Base-by-base conservation (phyloP, 2,113 vertebrate species). In the Phycodurus eques region DNA sequence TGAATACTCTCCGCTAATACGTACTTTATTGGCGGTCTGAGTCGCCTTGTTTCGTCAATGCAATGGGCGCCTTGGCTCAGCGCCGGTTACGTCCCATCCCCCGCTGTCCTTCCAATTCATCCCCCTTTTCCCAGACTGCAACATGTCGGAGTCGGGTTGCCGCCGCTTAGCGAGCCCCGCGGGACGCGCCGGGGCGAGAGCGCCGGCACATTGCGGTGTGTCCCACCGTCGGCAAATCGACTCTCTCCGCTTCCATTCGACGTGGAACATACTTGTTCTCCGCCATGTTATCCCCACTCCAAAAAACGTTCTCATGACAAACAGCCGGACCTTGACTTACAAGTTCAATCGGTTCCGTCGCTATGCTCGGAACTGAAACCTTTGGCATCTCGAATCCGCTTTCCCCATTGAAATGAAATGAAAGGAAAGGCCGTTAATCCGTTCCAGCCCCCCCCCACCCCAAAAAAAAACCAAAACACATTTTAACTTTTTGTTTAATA, bases 61-160 rank as follows among this genome's bases (percentile, higher is more conserved):
- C 89, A 92, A 88, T 86, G 81, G 85, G 88, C 19, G 62, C 71
- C 70, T 77, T 87, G 88, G 85, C 76, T 27, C 33, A 0, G 33
- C 64, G 89, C 87, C 80, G 19, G 33, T 33, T 74, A 63, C 82
- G 79, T 82, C 74, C 78, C 79, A 54, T 75, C 27, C 47, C 47
- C 51, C 66, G 44, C n/a, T 10, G 15, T 74, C 64, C 67, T 57
- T 71, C 70, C 85, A 77, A 80, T 89, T 89, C 82, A 90, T 89
- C 1, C 27, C 27, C 85, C 89, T 85, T 83, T 87, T 88, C 82
- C 87, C 83, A 89, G 85, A 89, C 85, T 88, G 80, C 85, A 90
- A 89, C 84, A 88, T 84, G 85, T 78, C 85, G 81, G 87, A 82
- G 74, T 91, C 87, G 82, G 74, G 87, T 90, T 91, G 88, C 89